Evolutionary conservation across 2,888 invertebrate genomes (phyloP).

Genomic region (Eledona agricola): DNA sequence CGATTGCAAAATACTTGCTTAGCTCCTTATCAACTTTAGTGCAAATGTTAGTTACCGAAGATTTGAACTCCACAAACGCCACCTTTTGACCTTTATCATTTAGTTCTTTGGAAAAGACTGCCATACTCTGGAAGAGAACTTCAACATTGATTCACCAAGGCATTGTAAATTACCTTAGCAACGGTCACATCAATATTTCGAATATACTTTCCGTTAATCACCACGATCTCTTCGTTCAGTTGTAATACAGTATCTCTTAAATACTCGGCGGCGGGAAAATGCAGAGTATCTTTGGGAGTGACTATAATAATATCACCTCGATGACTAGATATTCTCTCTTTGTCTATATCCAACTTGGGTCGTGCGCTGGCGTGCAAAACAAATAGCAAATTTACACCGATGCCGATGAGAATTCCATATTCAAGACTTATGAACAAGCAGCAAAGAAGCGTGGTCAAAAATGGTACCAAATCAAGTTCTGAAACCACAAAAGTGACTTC

Average conservation of each 20-base stretch:
- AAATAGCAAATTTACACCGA: conserved; percentile 64
- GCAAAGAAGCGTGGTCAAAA: conserved; percentile 66
- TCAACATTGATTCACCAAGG: conserved; percentile 1
- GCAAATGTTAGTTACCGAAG: conserved; percentile 56
- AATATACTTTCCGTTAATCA: conserved; percentile 65
- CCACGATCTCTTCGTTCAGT: conserved; percentile 53
- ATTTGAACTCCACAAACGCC: conserved; percentile 64
- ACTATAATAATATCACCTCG: conserved; percentile 67
- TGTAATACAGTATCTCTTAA: conserved; percentile 65
- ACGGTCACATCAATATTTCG: conserved; percentile 70
- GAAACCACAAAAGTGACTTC: conserved; percentile 47
- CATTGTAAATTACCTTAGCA: conserved; percentile 63
- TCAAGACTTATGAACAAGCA: conserved; percentile 71
- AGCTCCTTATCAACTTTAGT: conserved; percentile 52
- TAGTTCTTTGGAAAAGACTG: conserved; percentile 66
- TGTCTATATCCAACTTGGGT: conserved; percentile 58
- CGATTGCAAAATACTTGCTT: conserved; percentile 42
- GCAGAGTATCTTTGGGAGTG: conserved; percentile 74
- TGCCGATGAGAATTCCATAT: conserved; percentile 72
- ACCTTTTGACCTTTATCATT: conserved; percentile 63
- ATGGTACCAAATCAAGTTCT: conserved; percentile 71
- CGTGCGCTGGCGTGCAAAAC: conserved; percentile 66
- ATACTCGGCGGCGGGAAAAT: conserved; percentile 84
- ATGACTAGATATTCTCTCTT: conserved; percentile 51
- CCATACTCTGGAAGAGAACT: conserved; percentile 50